A percentile compares a stretch with the other conserved stretches of the same genome.
Evolutionary conservation across 1,140 invertebrate species (phyloP).

Genomic region (Zaprionus kolodkinae): DNA sequence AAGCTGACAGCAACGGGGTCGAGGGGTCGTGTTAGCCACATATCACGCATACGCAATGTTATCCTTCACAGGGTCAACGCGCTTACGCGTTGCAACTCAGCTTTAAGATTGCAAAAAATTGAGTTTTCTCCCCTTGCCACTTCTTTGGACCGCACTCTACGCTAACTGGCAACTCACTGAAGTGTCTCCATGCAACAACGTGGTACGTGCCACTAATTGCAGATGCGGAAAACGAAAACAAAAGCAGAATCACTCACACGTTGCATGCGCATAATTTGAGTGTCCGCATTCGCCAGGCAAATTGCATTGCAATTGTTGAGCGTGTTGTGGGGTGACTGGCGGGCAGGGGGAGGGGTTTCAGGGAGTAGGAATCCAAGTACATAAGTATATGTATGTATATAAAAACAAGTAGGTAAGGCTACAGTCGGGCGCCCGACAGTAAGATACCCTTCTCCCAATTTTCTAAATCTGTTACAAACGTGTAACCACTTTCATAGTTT

Average conservation of each 20-base stretch:
- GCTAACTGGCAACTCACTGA: constrained; percentile 27
- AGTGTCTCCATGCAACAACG: constrained; percentile 44
- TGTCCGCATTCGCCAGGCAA: constrained; percentile 24
- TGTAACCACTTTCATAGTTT: no score
- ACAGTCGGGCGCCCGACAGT: no score
- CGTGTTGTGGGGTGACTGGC: not conserved
- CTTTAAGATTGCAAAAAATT: no score
- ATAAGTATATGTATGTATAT: constrained; percentile 11
- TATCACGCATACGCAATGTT: constrained; percentile 59
- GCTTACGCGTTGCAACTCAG: no score
- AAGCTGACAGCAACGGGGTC: no score
- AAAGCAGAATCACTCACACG: constrained; percentile 51
- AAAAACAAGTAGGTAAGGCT: no score
- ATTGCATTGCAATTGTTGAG: constrained; percentile 47
- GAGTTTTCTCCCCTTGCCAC: no score
- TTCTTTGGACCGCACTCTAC: not conserved
- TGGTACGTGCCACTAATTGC: constrained; percentile 73
- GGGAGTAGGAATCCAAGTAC: constrained; percentile 1
- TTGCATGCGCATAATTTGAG: constrained; percentile 50
- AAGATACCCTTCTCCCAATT: no score
- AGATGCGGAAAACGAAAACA: constrained; percentile 31
- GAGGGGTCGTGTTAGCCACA: not conserved
- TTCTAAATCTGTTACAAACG: no score
- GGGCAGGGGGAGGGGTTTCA: no score
- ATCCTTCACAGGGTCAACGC: not conserved